Evolutionary conservation across 2,797 vertebrate genomes (phyloP).

Genomic region (Cossypha dichroa): DNA sequence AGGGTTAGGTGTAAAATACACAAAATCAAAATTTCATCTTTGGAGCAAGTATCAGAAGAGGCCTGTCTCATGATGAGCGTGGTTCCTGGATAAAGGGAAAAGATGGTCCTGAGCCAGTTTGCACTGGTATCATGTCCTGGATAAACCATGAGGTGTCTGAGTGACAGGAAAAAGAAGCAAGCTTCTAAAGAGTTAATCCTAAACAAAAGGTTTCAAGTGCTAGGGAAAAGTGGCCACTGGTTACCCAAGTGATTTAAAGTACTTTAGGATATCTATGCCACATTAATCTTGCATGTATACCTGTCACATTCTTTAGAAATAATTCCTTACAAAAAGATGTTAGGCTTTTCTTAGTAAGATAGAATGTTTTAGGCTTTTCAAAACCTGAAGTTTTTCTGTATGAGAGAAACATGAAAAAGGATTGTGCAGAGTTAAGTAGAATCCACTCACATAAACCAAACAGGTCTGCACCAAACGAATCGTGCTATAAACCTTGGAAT

Average conservation of each 20-base stretch:
- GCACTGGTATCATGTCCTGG: neutral
- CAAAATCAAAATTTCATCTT: neutral
- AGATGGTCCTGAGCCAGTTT: neutral
- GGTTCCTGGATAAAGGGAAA: neutral
- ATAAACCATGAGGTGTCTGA: neutral
- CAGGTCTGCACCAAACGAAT: constrained; percentile 56
- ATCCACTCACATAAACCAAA: constrained; percentile 57
- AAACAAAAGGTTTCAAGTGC: constrained; percentile 16
- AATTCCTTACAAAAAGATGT: neutral
- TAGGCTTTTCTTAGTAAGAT: neutral
- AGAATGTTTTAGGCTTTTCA: constrained; percentile 48
- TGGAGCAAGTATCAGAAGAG: neutral
- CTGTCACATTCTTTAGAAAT: neutral
- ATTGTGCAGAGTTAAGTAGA: constrained; percentile 61
- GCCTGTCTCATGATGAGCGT: neutral
- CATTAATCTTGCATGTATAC: neutral
- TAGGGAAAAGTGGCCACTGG: neutral
- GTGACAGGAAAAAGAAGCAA: neutral
- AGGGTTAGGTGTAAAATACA: neutral
- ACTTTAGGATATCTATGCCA: neutral
- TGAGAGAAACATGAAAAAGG: constrained; percentile 48
- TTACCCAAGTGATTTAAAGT: constrained; percentile 7
- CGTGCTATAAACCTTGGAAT: constrained; percentile 54
- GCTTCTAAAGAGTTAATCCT: constrained; percentile 24
- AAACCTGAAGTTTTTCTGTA: neutral